Percentiles rank a stretch among this genome's conserved stretches.
phyloP scores from a whole-genome alignment of 2,888 invertebrate genomes.

The Drosophila picticornis region DNA sequence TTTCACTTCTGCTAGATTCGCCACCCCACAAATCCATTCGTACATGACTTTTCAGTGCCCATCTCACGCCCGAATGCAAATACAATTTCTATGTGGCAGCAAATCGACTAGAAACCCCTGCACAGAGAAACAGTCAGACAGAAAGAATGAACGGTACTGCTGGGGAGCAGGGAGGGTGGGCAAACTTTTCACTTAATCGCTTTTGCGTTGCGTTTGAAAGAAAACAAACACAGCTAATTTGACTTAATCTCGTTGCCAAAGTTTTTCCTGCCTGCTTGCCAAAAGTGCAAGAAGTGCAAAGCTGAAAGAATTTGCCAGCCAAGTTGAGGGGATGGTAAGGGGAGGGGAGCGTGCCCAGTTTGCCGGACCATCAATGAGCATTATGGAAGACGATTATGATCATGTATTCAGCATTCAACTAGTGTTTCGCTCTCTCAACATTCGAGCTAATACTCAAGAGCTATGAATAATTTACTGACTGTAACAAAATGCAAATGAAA shows the following conservation, averaged over 20 bases:
- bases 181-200: conserved; percentile 77
- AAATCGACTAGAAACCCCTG: conserved; percentile 69
- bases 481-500: conserved; percentile 40
- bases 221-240: conserved; percentile 78
- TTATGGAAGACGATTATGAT: conserved; percentile 33
- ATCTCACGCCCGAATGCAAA: conserved; percentile 59
- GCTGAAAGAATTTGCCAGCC: conserved; percentile 14
- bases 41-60: neutral
- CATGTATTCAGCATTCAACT: conserved; percentile 54
- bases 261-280: conserved; percentile 40
- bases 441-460: conserved; percentile 40
- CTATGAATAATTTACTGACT: conserved; percentile 49
- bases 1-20: neutral
- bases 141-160: neutral
- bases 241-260: conserved; percentile 68
- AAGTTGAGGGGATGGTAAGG: neutral
- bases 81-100: conserved; percentile 65
- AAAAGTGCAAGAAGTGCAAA: conserved; percentile 51
- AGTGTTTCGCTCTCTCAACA: conserved; percentile 33
- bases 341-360: neutral
- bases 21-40: neutral
- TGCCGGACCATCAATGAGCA: conserved; percentile 16
- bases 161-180: neutral
- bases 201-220: conserved; percentile 68
- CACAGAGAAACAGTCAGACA: conserved; percentile 9